Base-by-base conservation (phyloP, 2,888 invertebrate genomes). In the Nemurella pictetii region DNA sequence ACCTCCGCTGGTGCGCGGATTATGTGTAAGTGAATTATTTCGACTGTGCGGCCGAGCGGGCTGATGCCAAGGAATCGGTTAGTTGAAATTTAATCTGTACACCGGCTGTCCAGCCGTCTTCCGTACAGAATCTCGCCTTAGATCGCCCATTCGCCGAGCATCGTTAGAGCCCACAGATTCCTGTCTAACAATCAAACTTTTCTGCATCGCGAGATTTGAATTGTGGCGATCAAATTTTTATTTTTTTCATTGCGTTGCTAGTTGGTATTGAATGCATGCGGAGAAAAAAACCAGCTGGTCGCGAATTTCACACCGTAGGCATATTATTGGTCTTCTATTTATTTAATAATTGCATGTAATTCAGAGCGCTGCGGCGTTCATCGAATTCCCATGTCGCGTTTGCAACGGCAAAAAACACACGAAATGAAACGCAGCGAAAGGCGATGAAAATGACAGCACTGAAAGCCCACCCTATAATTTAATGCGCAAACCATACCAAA, bases 31-130 rank as follows among this genome's bases (percentile, higher is more conserved):
- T 75, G 55, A 55, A 55, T 55, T 55, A 55, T 55, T 55, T 55
- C 55, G 55, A 20, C 3, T 35, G 35, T 35, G 35, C 35, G 12
- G 35, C 20, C 1, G 15, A 3, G 9, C 15, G 1, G 26, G 26
- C 75, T 0, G n/a, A n/a, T 27, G 26, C 26, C 1, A 9, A 25
- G 75, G 28, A 75, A 75, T 27, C 28, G 7, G 15, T 75, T 75
- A 75, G 75, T 75, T 75, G 75, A 75, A 75, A 75, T 28, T 75
- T 27, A 75, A 27, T 55, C 55, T 55, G 2, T 55, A 55, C 32
- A 32, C 20, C 32, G 32, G 32, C 55, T 20, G 55, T 55, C 55
- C 20, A 20, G 55, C 12, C 55, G 20, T 55, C 55, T 55, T 55
- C 55, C 55, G 55, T 55, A 20, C 9, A 55, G 55, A 55, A 55